Percentiles rank a stretch among this genome's conserved stretches.
These are phyloP conservation scores for Chrosomus eos DNA, from an alignment of 2,797 vertebrate species.

Conservation along the genomic window DNA sequence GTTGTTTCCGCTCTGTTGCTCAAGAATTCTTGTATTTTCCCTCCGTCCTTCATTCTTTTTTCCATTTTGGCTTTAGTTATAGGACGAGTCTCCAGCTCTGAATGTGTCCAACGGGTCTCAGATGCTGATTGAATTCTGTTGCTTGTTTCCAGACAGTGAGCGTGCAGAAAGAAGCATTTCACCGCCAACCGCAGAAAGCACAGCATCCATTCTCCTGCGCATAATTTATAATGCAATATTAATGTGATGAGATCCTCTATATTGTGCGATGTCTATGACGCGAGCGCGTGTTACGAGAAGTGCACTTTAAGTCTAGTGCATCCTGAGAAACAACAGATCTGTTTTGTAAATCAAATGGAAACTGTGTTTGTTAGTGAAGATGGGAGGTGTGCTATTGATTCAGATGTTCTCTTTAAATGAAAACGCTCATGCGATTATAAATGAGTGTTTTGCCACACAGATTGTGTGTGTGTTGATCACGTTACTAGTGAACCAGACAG, in stretches of 20 bases:
- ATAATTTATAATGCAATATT: conserved; percentile 56
- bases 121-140: conserved; percentile 73
- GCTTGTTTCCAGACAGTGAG: conserved; percentile 52
- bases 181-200: conserved; percentile 36
- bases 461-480: conserved; percentile 63
- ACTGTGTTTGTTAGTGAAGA: conserved; percentile 55
- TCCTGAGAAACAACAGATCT: conserved; percentile 65
- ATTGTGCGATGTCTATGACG: conserved; percentile 58
- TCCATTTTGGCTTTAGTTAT: conserved; percentile 59
- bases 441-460: conserved; percentile 68
- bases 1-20: conserved; percentile 64
- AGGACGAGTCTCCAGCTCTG: conserved; percentile 46
- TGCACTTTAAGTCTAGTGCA: conserved; percentile 38
- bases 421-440: conserved; percentile 62
- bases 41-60: conserved; percentile 44
- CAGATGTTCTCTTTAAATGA: conserved; percentile 59
- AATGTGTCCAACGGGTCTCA: conserved; percentile 62
- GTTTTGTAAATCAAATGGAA: conserved; percentile 63
- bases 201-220: conserved; percentile 57
- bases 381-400: conserved; percentile 66
- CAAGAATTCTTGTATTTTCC: conserved; percentile 54
- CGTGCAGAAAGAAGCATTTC: conserved; percentile 63
- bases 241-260: conserved; percentile 63
- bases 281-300: conserved; percentile 60
- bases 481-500: conserved; percentile 60